Base-by-base conservation (phyloP, 2,797 vertebrate genomes). In the Microcaecilia unicolor region DNA sequence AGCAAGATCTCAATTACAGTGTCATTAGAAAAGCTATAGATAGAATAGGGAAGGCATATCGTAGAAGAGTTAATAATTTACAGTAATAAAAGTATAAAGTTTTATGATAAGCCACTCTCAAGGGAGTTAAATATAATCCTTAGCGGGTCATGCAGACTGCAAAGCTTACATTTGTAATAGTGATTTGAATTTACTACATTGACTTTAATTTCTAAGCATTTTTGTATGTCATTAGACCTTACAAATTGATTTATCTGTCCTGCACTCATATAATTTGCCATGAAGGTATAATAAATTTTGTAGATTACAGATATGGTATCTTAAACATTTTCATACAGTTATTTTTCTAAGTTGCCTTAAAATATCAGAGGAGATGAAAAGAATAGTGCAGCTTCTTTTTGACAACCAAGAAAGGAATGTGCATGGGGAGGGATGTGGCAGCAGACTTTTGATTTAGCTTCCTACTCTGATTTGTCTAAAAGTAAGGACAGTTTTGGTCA, bases 71-170 rank as follows among this genome's bases (percentile, higher is more conserved):
- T 83, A 81, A 81, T 83, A 81, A 81, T 81, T 83, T 77, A 83
- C 76, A 70, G 73, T 77, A 83, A 83, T 83, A 81, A 83, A 83
- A 83, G 76, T 80, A 81, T 83, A 83, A 80, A 81, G 78, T 83
- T 83, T 83, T 81, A 83, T 81, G 78, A 81, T 83, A 81, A 83
- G 83, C 74, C 78, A 78, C 78, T 83, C 77, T 83, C 80, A 71
- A 59, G 78, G 72, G 80, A 83, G 77, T 81, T 83, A 81, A 83
- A 81, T 80, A 83, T 80, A 83, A 81, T 81, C 78, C 80, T 80
- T 81, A 77, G 78, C 21, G 33, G 80, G 80, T 81, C 80, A 81
- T 72, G 81, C 74, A 69, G 80, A 78, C 78, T 83, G 78, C 76
- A 77, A 80, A 80, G 80, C 80, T 80, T 83, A 81, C 77, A 78